Evolutionary conservation across 2,113 vertebrate species (phyloP).

Genomic region (Malurus melanocephalus): DNA sequence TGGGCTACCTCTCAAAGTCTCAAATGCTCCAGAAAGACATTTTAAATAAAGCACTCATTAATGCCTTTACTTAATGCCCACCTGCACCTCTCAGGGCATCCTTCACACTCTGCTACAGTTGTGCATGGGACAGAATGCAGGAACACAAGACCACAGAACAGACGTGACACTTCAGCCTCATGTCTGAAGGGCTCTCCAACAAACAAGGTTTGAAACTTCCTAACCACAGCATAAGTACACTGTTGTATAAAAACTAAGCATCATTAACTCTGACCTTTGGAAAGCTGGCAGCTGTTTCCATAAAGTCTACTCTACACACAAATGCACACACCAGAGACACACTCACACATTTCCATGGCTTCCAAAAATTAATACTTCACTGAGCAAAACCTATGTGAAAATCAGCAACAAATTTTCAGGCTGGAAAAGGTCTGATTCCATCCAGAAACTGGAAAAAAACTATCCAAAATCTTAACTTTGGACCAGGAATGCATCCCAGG

Average conservation of each 20-base stretch:
- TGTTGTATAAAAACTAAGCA: background rate
- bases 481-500: background rate
- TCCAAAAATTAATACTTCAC: background rate
- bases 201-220: background rate
- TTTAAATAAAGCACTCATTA: background rate
- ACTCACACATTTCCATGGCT: background rate
- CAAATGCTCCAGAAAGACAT: background rate
- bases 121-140: rapidly evolving
- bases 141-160: background rate
- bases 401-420: background rate
- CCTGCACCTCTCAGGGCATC: background rate
- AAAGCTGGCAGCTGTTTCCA: background rate
- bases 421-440: background rate
- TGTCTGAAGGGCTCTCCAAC: background rate
- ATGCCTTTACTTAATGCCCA: background rate
- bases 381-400: background rate
- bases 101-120: background rate
- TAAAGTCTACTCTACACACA: background rate
- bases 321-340: background rate
- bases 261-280: background rate
- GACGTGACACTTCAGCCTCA: rapidly evolving
- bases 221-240: background rate
- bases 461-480: background rate
- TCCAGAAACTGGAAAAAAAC: background rate
- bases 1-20: background rate